Base-by-base conservation (phyloP, 1,140 invertebrate species). In the Daktulosphaira vitifoliae region DNA sequence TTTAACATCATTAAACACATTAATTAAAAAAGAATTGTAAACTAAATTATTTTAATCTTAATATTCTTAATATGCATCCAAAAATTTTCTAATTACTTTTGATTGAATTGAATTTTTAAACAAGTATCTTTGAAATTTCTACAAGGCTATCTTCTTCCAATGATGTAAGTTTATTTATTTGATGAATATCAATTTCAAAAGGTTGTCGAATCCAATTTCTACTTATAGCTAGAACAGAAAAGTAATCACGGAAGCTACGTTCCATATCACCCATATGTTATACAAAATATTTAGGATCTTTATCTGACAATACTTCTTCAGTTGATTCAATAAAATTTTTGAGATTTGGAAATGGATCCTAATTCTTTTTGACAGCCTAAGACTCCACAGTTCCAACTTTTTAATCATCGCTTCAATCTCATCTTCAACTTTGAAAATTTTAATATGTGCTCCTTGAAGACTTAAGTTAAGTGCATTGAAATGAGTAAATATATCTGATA, bases 381-480 rank as follows among this genome's bases (percentile, higher is more conserved):
- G 23, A 26, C 16, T 25, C 49, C 49, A 51, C 3, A n/a, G 23
- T 51, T 51, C 16, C 23, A 51, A 33, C n/a, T 51, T 51, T 33
- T 50, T 51, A 2, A 51, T 51, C 20, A 51, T 51, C 16, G 23
- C 23, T 51, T 51, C 49, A 51, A 51, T 51, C 26, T 25, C 25
- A 51, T 51, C 23, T 33, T 51, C 23, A 26, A 33, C 26, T 25
- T 25, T 26, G 9, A 51, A 51, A 51, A 51, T 51, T n/a, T 5
- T 51, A n/a, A n/a, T 22, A n/a, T 46, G 13, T n/a, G 13, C 2
- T 13, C 7, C 49, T 51, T 51, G 23, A 51, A 51, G 49, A n/a
- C 16, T 51, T 6, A 26, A 51, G 23, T 87, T 37, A 81, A 82
- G 72, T 75, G 79, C 26, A 82, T 68, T 68, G 22, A 51, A 33